phyloP scores from a whole-genome alignment of 2,797 vertebrate species.

The Cynodonichthys magdalenae region DNA sequence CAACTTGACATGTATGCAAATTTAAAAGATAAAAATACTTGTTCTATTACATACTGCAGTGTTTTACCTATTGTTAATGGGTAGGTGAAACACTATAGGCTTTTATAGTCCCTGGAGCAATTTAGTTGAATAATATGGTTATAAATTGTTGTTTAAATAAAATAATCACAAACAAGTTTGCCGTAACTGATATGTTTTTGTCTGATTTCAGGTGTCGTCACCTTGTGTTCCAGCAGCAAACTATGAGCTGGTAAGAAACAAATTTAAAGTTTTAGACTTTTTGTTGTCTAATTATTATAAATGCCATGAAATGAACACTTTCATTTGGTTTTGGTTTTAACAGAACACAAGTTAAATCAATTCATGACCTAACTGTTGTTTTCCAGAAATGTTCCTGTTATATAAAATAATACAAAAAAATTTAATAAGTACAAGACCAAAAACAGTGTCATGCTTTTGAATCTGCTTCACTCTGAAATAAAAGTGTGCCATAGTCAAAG shows the following conservation, averaged over 20 bases:
- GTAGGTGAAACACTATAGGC: too few species aligned
- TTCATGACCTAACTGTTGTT: too few species aligned
- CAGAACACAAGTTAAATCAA: too few species aligned
- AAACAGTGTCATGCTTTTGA: slow-evolving; percentile 17
- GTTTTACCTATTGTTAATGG: too few species aligned
- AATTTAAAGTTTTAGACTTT: slow-evolving; percentile 12
- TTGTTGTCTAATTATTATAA: slow-evolving; percentile 27
- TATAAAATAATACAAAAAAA: slow-evolving; percentile 7
- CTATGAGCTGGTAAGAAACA: slow-evolving; percentile 84
- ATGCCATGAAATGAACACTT: slow-evolving; percentile 5
- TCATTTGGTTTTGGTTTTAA: too few species aligned
- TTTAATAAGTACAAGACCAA: slow-evolving; percentile 6
- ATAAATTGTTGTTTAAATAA: too few species aligned
- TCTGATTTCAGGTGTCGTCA: slow-evolving; percentile 78
- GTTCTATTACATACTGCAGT: too few species aligned
- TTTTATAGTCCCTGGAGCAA: too few species aligned
- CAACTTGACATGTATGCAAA: too few species aligned
- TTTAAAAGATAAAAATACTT: too few species aligned
- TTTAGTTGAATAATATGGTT: too few species aligned
- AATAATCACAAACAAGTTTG: too few species aligned
- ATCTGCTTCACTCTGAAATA: slow-evolving; percentile 23
- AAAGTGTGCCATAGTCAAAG: slow-evolving; percentile 36
- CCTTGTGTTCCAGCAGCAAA: slow-evolving; percentile 85
- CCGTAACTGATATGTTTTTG: background rate
- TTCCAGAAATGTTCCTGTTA: slow-evolving; percentile 1